phyloP scores from a whole-genome alignment of 2,113 vertebrate species.

The Meriones unguiculatus region DNA sequence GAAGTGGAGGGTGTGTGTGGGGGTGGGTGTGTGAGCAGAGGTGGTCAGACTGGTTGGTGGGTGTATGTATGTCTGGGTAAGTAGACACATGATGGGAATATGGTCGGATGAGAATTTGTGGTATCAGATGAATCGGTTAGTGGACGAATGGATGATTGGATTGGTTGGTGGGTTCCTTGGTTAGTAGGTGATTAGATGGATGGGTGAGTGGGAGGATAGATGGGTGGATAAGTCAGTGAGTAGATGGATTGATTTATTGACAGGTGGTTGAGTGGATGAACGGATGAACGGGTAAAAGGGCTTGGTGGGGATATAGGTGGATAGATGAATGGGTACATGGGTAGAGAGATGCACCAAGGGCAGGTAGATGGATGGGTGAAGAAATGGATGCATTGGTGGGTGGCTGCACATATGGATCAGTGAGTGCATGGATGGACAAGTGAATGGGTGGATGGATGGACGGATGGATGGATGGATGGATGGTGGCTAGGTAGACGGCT shows the following conservation, averaged over 20 bases:
- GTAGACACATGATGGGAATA: no score
- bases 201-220: neutral
- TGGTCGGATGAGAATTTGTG: neutral
- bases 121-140: neutral
- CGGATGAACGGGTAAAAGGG: neutral
- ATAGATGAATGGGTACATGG: neutral
- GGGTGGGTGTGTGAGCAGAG: neutral
- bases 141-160: neutral
- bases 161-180: neutral
- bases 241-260: neutral
- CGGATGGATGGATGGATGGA: neutral
- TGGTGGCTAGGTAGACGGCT: neutral
- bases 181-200: neutral
- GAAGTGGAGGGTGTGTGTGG: neutral
- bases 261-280: neutral
- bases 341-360: neutral
- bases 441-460: neutral
- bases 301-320: neutral
- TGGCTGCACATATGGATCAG: no score
- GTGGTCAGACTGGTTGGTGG: neutral
- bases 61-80: no score
- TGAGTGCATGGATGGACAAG: neutral
- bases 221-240: neutral
- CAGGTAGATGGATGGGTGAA: neutral
- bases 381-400: neutral